Evolutionary conservation across 2,797 vertebrate species (phyloP), one percentile per base, ranked within the genome.

Genomic region (Coregonus sp.): DNA sequence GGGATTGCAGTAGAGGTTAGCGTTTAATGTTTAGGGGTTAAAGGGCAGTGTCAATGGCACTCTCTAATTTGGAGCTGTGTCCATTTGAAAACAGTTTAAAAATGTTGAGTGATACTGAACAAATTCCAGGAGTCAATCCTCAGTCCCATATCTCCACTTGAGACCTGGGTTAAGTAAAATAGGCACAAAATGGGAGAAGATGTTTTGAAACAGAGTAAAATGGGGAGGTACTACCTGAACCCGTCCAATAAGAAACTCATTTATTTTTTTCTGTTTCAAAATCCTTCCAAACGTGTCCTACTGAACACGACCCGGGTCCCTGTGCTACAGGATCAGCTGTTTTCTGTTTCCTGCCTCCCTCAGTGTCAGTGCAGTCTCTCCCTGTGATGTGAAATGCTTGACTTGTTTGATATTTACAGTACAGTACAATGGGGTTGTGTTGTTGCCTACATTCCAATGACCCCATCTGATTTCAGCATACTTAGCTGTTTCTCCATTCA

Each of bases 371-470:
- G 59, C 82, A 69, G 75, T 84, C 47, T 69, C 76, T 84, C 82
- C 85, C 71, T 82, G 81, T 89, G 79, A 78, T 80, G 82, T 90
- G 80, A 85, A 75, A 82, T 71, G 54, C 79, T 89, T 82, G 59
- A 88, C 54, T 78, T 88, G 80, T 83, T 88, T 82, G 76, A 66
- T 88, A 84, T 84, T 84, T 83, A 67, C 69, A 78, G 81, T 84
- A 59, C 25, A 9, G 63, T 68, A 54, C 65, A 81, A 86, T 79
- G 83, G 74, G 84, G 78, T 90, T 85, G 75, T 88, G 80, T 88
- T 86, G 76, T 84, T 80, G 80, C 90, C 74, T 72, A 90, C 90
- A 92, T 92, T 92, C 90, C 89, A 89, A 69, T 80, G 33, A 79
- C 78, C 67, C 77, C 29, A 7, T 83, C 72, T 70, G 35, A 78